phyloP scores from a whole-genome alignment of 2,113 vertebrate genomes.

The Ranitomeya variabilis region DNA sequence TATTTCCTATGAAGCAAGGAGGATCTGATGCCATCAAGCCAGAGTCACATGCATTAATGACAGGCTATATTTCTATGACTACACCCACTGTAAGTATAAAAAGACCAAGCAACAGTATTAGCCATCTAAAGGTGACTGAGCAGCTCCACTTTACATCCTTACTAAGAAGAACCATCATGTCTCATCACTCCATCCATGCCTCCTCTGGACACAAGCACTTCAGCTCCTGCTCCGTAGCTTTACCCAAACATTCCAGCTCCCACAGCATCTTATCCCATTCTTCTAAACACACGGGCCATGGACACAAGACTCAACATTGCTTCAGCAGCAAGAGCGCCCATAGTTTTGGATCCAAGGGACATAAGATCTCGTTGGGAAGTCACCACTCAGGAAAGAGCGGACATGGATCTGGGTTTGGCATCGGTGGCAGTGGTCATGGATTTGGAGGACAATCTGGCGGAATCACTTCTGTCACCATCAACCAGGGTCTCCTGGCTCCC shows the following conservation, averaged over 20 bases:
- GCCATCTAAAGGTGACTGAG: background rate
- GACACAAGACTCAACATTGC: background rate
- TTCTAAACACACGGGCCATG: slow-evolving; percentile 4
- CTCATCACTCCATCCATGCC: slow-evolving; percentile 26
- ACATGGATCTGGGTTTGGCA: slow-evolving; percentile 47
- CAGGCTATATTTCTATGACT: slow-evolving; percentile 18
- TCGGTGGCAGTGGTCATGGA: background rate
- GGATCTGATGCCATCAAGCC: slow-evolving; percentile 3
- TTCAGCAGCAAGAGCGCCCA: slow-evolving; percentile 38
- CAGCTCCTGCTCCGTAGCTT: slow-evolving; percentile 34
- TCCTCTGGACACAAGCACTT: slow-evolving; percentile 42
- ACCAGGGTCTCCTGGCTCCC: slow-evolving; percentile 84
- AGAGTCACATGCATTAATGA: slow-evolving; percentile 28
- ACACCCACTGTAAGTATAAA: slow-evolving; percentile 45
- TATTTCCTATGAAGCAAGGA: slow-evolving; percentile 33
- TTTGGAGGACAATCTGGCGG: slow-evolving; percentile 27
- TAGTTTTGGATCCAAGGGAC: slow-evolving; percentile 54
- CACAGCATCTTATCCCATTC: background rate
- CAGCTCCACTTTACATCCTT: background rate
- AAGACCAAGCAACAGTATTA: background rate
- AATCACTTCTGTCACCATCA: slow-evolving; percentile 85
- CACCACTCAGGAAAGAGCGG: slow-evolving; percentile 27
- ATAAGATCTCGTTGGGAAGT: slow-evolving; percentile 57
- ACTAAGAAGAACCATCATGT: slow-evolving; percentile 18
- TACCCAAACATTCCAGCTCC: slow-evolving; percentile 11